Evolutionary conservation across 2,888 invertebrate species (phyloP).

Genomic region (Actias luna): DNA sequence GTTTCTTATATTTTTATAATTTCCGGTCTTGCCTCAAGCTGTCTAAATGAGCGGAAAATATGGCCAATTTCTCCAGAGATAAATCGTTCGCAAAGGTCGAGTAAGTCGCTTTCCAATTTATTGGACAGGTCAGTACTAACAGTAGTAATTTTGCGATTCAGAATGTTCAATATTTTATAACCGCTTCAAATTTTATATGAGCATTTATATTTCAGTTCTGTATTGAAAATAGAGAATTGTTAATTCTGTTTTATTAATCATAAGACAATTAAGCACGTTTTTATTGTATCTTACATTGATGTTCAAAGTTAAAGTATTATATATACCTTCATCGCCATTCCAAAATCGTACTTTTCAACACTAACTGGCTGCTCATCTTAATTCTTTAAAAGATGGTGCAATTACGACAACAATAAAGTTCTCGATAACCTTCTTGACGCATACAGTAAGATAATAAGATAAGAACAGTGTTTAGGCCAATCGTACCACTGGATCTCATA

Average conservation of each 20-base stretch:
- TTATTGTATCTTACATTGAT: not conserved
- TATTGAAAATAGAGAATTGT: not conserved
- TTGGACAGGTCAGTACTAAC: constrained; percentile 9
- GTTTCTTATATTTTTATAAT: constrained; percentile 9
- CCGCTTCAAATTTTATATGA: not conserved
- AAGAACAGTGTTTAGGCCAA: no score
- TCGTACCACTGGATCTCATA: no score
- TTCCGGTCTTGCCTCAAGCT: constrained; percentile 9
- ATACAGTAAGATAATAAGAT: no score
- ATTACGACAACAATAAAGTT: no score
- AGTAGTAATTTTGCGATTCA: constrained; percentile 8
- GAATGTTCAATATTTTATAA: not conserved
- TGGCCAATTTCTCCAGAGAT: constrained; percentile 12
- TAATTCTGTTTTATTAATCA: not conserved
- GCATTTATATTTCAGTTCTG: not conserved
- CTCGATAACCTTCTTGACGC: no score
- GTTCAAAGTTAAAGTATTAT: no score
- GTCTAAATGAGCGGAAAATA: constrained; percentile 15
- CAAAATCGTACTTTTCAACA: no score
- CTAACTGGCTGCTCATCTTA: no score
- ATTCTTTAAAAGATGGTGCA: no score
- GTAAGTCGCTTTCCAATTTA: constrained; percentile 7
- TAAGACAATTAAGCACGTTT: not conserved
- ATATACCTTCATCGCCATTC: no score
- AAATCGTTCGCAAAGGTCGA: constrained; percentile 6